These are phyloP conservation scores for Muscina levida DNA, from an alignment of 2,888 invertebrate genomes.

Conservation along the genomic window DNA sequence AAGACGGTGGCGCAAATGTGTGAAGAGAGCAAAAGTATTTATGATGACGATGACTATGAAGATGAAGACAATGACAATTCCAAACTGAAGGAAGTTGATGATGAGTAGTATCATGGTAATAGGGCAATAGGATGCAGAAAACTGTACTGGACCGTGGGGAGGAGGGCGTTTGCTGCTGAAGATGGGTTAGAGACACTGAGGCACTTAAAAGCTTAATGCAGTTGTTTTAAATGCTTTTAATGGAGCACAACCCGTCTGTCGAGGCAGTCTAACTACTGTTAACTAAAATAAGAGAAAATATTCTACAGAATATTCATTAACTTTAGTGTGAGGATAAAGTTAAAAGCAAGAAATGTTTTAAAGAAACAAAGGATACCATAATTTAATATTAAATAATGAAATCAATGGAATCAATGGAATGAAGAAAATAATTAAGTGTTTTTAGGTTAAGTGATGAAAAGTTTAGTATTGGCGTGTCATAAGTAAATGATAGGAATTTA, in stretches of 20 bases:
- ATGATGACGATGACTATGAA: slow-evolving; percentile 28
- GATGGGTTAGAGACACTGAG: neutral
- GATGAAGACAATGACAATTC: slow-evolving; percentile 16
- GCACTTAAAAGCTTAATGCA: slow-evolving; percentile 73
- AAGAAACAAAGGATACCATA: no score
- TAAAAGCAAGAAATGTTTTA: no score
- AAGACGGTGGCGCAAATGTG: neutral
- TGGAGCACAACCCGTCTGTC: slow-evolving; percentile 58
- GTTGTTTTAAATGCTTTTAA: slow-evolving; percentile 76
- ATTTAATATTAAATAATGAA: no score
- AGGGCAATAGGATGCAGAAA: slow-evolving; percentile 23
- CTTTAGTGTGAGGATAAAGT: neutral
- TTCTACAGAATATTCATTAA: slow-evolving; percentile 6
- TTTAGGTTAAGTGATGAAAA: no score
- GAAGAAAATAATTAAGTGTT: no score
- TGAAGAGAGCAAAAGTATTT: slow-evolving; percentile 12
- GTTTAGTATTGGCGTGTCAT: no score
- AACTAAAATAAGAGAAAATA: neutral
- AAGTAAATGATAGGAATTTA: no score
- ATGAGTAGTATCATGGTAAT: neutral
- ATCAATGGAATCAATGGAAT: no score
- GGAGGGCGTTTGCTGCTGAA: neutral
- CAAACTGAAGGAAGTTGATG: neutral
- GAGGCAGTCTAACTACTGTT: neutral
- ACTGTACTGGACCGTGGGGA: neutral